A percentile compares a stretch with the other conserved stretches of the same genome.
Evolutionary conservation across 2,888 invertebrate species (phyloP).

Genomic region (Conus canariensis): DNA sequence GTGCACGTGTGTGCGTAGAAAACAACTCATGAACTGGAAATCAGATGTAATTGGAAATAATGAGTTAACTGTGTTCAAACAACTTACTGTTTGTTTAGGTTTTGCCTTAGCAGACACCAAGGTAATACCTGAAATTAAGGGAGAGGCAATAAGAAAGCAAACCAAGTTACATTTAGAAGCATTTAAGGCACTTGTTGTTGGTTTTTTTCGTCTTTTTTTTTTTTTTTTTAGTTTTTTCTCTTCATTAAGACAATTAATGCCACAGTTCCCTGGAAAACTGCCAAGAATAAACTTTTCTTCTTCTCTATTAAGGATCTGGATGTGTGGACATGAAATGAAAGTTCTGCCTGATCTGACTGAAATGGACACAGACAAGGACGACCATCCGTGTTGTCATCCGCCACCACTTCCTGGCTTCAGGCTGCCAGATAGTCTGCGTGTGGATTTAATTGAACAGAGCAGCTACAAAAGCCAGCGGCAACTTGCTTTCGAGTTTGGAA

Average conservation of each 20-base stretch:
- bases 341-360: background rate
- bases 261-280: background rate
- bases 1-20: no score
- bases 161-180: no score
- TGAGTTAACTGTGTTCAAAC: no score
- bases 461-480: slow-evolving; percentile 21
- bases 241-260: background rate
- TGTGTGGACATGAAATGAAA: background rate
- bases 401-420: background rate
- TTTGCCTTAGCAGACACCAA: no score
- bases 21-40: no score
- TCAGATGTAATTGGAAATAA: no score
- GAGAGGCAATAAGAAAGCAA: no score
- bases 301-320: background rate
- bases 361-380: background rate
- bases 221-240: background rate
- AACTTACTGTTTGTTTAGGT: no score
- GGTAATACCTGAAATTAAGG: no score
- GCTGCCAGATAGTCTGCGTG: background rate
- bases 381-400: background rate
- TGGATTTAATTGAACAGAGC: slow-evolving; percentile 24
- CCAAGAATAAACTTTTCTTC: background rate
- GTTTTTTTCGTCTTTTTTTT: no score
- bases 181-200: no score
- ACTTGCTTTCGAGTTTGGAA: slow-evolving; percentile 22